Percentiles rank a stretch among this genome's conserved stretches.
Evolutionary conservation across 2,113 vertebrate species (phyloP).

Genomic region (Dipodomys ordii): DNA sequence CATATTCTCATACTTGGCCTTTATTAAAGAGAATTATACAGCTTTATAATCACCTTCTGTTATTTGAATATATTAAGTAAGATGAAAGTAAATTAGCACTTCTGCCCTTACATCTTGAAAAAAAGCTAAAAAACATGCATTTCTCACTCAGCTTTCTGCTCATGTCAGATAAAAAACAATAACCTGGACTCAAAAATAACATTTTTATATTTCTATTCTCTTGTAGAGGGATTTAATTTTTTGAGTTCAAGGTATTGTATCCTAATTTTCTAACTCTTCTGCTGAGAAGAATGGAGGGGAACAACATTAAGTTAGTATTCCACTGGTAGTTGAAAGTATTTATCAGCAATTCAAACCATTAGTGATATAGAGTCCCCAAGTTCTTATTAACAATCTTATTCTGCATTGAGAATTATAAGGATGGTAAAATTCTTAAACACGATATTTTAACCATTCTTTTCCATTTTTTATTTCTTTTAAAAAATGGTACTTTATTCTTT

Average conservation of each 20-base stretch:
- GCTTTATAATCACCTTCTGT: constrained; percentile 58
- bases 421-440: not conserved
- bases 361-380: not conserved
- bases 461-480: too few relatives aligned
- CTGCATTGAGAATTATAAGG: not conserved
- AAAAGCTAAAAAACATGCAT: not conserved
- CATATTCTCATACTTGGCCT: constrained; percentile 13
- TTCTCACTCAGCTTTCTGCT: not conserved
- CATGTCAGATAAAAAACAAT: not conserved
- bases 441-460: not conserved
- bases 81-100: constrained; percentile 10
- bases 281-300: not conserved
- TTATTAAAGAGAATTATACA: constrained; percentile 24
- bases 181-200: not conserved
- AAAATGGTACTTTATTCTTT: too few relatives aligned
- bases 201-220: not conserved
- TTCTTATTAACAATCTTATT: not conserved
- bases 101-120: not conserved
- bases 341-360: not conserved
- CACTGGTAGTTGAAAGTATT: not conserved
- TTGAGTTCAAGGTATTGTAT: not conserved
- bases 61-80: constrained; percentile 27
- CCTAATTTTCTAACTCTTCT: not conserved
- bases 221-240: not conserved
- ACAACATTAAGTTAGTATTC: not conserved